Base-by-base conservation (phyloP, 2,113 vertebrate species). In the Burhinus bistriatus region DNA sequence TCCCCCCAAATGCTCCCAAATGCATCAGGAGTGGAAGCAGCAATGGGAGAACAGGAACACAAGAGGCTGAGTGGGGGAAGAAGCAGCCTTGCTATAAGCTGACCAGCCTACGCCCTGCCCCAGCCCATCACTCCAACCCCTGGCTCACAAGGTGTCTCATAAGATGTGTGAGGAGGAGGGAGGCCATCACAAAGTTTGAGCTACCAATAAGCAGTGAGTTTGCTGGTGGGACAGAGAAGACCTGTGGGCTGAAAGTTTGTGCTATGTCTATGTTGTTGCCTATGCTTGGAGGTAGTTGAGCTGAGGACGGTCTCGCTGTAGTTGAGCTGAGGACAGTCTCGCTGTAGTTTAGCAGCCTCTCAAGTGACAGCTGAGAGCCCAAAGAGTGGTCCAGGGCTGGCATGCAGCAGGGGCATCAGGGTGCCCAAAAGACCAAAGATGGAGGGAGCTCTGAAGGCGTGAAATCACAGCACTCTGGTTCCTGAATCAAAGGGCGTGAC, bases 21-120 rank as follows among this genome's bases (percentile, higher is more conserved):
- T 45, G 92, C 96, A 96, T 66, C 92, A 95, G 94, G 57, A 96
- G 75, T 94, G 64, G 96, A 97, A 94, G 84, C 55, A 76, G 96
- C 91, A 94, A 92, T 69, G 86, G 96, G 70, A 97, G 93, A 97
- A 86, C 17, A 9, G 78, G 76, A 96, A 82, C 73, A 86, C 55
- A 92, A 87, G 88, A 90, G 49, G 45, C 66, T 70, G 68, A 72
- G 65, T 9, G 26, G 11, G 64, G 38, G 44, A 57, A 84, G 69
- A 29, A 85, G 54, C 2, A 4, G 66, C 23, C 30, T 61, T 5
- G 3, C 51, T 44, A 8, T 14, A 54, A 88, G 42, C 19, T 73
- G 49, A 75, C 34, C 58, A 79, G 57, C 40, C 36, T 32, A 25
- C 21, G 51, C 55, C 54, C 65, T 38, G 42, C 40, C 58, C 12